phyloP scores from a whole-genome alignment of 2,888 invertebrate genomes.

The Microplitis deprimator region DNA sequence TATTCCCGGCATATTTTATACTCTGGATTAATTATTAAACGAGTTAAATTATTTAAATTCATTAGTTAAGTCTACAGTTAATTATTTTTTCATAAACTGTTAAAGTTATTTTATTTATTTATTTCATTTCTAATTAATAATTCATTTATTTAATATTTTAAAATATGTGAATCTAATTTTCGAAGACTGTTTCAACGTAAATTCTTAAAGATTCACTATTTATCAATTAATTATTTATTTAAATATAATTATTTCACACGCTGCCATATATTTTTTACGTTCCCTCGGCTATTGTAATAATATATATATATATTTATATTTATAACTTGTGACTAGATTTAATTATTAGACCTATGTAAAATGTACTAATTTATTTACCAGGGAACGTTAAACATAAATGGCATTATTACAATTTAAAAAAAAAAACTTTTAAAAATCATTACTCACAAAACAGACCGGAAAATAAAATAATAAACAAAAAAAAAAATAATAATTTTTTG shows the following conservation, averaged over 20 bases:
- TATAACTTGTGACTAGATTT: conserved; percentile 51
- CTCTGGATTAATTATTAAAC: conserved; percentile 13
- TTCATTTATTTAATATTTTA: conserved; percentile 1
- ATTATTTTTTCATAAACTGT: background rate
- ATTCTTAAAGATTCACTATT: background rate
- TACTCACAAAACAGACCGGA: background rate
- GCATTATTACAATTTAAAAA: background rate
- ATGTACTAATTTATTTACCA: conserved; percentile 20
- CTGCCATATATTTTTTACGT: conserved; percentile 9
- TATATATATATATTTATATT: background rate
- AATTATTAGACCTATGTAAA: conserved; percentile 46
- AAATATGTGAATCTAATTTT: background rate
- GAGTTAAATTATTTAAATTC: background rate
- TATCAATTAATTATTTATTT: background rate
- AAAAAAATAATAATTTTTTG: background rate
- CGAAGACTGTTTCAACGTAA: background rate
- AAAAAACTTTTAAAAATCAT: background rate
- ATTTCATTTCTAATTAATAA: background rate
- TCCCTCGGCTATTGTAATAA: conserved; percentile 9
- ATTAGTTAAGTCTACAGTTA: background rate
- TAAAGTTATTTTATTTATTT: background rate
- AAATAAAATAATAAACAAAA: background rate
- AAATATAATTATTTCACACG: conserved; percentile 4
- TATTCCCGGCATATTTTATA: background rate
- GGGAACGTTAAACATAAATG: conserved; percentile 35